Conservation (phyloP, 2,888 invertebrate species). For the Ashinkailepas kermadecensis region DNA sequence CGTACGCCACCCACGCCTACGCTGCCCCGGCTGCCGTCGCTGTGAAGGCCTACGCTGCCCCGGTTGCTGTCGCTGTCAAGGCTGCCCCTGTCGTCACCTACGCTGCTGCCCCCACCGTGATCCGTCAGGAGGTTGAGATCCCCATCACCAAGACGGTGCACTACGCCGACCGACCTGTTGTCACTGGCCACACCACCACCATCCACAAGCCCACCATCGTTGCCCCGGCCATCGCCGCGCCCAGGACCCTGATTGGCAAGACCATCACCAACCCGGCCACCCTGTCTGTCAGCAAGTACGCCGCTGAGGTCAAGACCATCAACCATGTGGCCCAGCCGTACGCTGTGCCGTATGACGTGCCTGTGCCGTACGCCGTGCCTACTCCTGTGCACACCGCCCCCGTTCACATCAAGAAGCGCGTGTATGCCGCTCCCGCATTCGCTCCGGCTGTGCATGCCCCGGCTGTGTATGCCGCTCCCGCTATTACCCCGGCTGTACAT, state of each 20-base stretch:
- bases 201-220: conserved; percentile 31
- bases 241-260: conserved; percentile 29
- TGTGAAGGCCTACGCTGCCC: neutral
- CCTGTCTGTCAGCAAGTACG: neutral
- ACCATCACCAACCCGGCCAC: conserved; percentile 27
- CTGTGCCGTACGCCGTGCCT: conserved; percentile 2
- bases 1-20: neutral
- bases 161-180: conserved; percentile 30
- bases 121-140: conserved; percentile 29
- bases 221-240: conserved; percentile 32
- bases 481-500: neutral
- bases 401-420: conserved; percentile 1
- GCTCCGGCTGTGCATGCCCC: neutral
- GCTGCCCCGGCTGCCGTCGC: neutral
- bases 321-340: neutral
- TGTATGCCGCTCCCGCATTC: neutral
- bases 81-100: conserved; percentile 5
- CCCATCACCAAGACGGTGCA: conserved; percentile 31
- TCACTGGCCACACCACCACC: conserved; percentile 30
- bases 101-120: conserved; percentile 25
- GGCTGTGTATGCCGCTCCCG: neutral
- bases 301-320: conserved; percentile 3
- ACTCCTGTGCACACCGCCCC: neutral
- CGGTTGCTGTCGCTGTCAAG: neutral
- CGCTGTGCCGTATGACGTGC: neutral